Conservation (phyloP, 2,113 vertebrate genomes). For the Synodontis membranacea region DNA sequence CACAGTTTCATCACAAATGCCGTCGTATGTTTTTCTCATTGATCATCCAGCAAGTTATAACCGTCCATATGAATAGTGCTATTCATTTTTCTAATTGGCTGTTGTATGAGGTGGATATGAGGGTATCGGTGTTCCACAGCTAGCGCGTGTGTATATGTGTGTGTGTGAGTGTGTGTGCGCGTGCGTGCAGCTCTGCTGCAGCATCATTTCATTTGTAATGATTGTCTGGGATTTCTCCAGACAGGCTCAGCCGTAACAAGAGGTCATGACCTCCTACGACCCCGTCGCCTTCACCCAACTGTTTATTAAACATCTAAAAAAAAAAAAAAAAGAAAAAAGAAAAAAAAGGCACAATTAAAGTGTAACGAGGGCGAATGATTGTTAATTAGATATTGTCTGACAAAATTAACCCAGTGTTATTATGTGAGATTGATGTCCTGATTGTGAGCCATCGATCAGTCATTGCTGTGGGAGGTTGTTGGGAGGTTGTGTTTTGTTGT, state of each 20-base stretch:
- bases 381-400: conserved; percentile 52
- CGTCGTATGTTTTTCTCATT: conserved; percentile 26
- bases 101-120: conserved; percentile 66
- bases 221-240: conserved; percentile 43
- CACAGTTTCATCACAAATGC: conserved; percentile 38
- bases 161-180: conserved; percentile 13
- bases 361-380: conserved; percentile 47
- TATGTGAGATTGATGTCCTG: conserved; percentile 46
- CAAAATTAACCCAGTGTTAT: conserved; percentile 50
- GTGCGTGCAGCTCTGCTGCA: not conserved
- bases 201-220: conserved; percentile 48
- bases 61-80: conserved; percentile 42
- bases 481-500: conserved; percentile 1
- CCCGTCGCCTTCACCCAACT: conserved; percentile 13
- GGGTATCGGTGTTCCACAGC: conserved; percentile 44
- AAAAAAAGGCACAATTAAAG: conserved; percentile 21
- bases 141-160: conserved; percentile 8
- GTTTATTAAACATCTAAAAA: conserved; percentile 50
- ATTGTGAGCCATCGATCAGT: conserved; percentile 45
- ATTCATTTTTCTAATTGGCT: conserved; percentile 52
- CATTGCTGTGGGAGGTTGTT: conserved; percentile 4
- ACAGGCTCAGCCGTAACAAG: conserved; percentile 42
- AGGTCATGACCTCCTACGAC: conserved; percentile 39
- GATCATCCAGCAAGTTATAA: conserved; percentile 34
- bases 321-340: conserved; percentile 10